Evolutionary conservation across 1,140 invertebrate genomes (phyloP).

Genomic region (Microplitis demolitor): DNA sequence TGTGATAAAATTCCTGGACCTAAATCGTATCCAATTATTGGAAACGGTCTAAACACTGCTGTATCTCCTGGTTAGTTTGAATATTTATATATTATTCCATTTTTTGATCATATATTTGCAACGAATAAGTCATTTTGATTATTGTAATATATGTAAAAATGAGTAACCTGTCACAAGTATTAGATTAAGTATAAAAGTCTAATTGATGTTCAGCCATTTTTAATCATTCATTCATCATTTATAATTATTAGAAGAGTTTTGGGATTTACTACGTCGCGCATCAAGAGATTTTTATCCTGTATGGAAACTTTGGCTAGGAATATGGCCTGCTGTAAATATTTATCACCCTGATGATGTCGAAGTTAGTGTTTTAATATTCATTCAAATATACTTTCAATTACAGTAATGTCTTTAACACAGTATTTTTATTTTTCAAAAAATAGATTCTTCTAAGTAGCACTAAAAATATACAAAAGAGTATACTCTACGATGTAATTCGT

Average conservation of each 20-base stretch:
- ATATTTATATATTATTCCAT: background rate
- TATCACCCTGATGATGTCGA: slow-evolving; percentile 53
- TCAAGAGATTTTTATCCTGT: slow-evolving; percentile 33
- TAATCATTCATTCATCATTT: background rate
- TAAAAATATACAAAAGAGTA: slow-evolving; percentile 65
- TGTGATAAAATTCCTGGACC: slow-evolving; percentile 39
- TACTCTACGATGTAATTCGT: slow-evolving; percentile 66
- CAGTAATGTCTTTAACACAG: too few relatives aligned
- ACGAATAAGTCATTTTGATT: background rate
- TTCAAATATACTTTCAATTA: too few relatives aligned
- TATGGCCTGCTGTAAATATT: slow-evolving; percentile 39
- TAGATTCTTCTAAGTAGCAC: slow-evolving; percentile 63
- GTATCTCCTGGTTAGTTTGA: slow-evolving; percentile 13
- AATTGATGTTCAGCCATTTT: background rate
- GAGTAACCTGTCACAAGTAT: background rate
- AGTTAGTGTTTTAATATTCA: slow-evolving; percentile 34
- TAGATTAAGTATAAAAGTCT: background rate
- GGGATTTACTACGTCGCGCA: slow-evolving; percentile 25
- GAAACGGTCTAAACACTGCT: slow-evolving; percentile 26
- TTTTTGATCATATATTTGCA: too few relatives aligned
- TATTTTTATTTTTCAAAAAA: too few relatives aligned
- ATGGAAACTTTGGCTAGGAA: slow-evolving; percentile 38
- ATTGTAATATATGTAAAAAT: background rate
- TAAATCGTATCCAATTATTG: slow-evolving; percentile 31
- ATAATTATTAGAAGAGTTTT: slow-evolving; percentile 33